A percentile compares a stretch with the other conserved stretches of the same genome.
phyloP scores from a whole-genome alignment of 2,797 vertebrate species.

The Mormyrus proboscirostris region DNA sequence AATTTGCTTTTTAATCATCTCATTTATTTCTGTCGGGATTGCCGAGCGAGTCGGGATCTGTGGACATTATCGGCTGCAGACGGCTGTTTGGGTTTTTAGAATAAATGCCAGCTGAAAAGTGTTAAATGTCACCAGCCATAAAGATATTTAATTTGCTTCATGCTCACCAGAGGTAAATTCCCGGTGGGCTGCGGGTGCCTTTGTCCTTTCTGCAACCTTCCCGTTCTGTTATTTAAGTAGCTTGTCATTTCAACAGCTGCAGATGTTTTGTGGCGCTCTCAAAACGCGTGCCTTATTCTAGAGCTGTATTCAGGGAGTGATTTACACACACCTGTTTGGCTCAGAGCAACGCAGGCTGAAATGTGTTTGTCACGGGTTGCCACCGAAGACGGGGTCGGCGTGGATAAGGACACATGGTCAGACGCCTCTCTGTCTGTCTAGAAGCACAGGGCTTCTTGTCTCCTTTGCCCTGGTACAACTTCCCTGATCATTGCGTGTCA shows the following conservation, averaged over 20 bases:
- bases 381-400: background rate
- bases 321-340: background rate
- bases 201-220: conserved; percentile 7
- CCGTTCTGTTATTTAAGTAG: conserved; percentile 1
- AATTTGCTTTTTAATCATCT: conserved; percentile 9
- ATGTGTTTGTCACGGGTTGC: background rate
- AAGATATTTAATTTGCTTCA: conserved; percentile 1
- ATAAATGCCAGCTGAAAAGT: background rate
- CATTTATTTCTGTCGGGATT: conserved; percentile 3
- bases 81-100: background rate
- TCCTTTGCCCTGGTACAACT: background rate
- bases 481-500: background rate
- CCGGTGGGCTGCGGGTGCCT: background rate
- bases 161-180: background rate
- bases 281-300: background rate
- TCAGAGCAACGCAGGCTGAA: background rate
- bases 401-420: background rate
- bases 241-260: conserved; percentile 13
- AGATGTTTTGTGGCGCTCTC: background rate
- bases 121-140: conserved; percentile 3
- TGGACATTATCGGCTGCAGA: background rate
- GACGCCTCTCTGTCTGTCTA: background rate
- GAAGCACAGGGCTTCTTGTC: background rate
- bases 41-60: background rate
- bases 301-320: background rate